Evolutionary conservation across 1,140 invertebrate species (phyloP), one percentile per base, ranked within the genome.

Genomic region (Bombus balteatus): DNA sequence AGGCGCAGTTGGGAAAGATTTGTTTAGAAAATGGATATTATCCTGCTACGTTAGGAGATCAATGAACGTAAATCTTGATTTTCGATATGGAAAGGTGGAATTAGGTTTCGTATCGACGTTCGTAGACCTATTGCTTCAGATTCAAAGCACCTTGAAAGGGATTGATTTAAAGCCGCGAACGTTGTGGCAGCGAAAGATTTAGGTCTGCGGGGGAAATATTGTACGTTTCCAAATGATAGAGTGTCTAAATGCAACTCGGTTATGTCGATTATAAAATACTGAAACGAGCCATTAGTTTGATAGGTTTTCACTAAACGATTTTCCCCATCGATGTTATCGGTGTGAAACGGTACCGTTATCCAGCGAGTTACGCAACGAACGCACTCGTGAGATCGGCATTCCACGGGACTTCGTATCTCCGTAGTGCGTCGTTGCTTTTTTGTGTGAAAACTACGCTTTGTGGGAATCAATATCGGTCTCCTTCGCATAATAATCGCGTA

Each of bases 271-370:
- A 47, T 43, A 65, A 74, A 82, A 43, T 13, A 28, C 12, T 72
- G 5, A 22, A 41, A 6, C 13, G 37, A 41, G 12, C 22, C 25
- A 43, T 75, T 47, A 65, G 74, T 32, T 5, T 13, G 15, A 65
- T 75, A 41, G 53, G 5, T 65, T 82, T 65, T 82, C 34, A 37
- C 43, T 62, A 15, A 47, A 65, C 57, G 71, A 75, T 47, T 75
- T 82, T 74, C n/a, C 34, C 34, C 57, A n/a, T 75, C 57, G 81
- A 82, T 47, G 57, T 82, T 82, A 82, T 75, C 81, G 81, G 71
- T 65, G 81, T 62, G 81, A 82, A 82, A 74, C 57, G 57, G 59
- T 8, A 71, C 72, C 81, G 81, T 82, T 82, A 82, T 82, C 71
- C 72, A 47, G 22, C 8, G 37, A n/a, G 57, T 82, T 82, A 47